phyloP scores from a whole-genome alignment of 1,140 invertebrate genomes.

The Gonioctena quinquepunctata region DNA sequence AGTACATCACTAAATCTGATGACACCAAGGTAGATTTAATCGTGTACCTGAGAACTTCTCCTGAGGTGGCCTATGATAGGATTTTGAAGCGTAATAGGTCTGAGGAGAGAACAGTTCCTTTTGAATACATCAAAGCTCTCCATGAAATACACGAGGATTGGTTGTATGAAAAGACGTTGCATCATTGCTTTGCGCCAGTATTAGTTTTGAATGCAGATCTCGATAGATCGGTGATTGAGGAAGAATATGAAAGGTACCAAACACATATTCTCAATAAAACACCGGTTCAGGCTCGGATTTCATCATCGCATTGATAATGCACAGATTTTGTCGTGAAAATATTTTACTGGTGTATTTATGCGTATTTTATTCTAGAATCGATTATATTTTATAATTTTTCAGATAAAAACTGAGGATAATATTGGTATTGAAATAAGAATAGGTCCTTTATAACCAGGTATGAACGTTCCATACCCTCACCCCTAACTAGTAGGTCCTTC shows the following conservation, averaged over 20 bases:
- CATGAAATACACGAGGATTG: conserved; percentile 87
- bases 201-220: conserved; percentile 66
- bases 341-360: too few species aligned
- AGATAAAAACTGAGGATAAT: too few species aligned
- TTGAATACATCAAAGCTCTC: conserved; percentile 75
- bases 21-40: conserved; percentile 55
- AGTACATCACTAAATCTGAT: conserved; percentile 62
- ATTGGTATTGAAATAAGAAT: too few species aligned
- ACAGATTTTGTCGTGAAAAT: too few species aligned
- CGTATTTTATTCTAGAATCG: too few species aligned
- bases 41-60: conserved; percentile 83
- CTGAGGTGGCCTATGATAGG: conserved; percentile 79
- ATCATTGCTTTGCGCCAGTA: conserved; percentile 63
- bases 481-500: too few species aligned
- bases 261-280: conserved; percentile 46
- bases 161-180: conserved; percentile 65
- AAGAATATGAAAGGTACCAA: conserved; percentile 66
- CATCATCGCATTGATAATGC: too few species aligned
- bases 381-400: too few species aligned
- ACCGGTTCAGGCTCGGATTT: conserved; percentile 5
- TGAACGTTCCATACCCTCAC: too few species aligned
- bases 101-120: conserved; percentile 76
- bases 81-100: conserved; percentile 75
- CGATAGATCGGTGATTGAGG: conserved; percentile 63
- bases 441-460: too few species aligned